Evolutionary conservation across 2,113 vertebrate species (phyloP), one percentile per base, ranked within the genome.

Genomic region (Phylloscopus trochilus): DNA sequence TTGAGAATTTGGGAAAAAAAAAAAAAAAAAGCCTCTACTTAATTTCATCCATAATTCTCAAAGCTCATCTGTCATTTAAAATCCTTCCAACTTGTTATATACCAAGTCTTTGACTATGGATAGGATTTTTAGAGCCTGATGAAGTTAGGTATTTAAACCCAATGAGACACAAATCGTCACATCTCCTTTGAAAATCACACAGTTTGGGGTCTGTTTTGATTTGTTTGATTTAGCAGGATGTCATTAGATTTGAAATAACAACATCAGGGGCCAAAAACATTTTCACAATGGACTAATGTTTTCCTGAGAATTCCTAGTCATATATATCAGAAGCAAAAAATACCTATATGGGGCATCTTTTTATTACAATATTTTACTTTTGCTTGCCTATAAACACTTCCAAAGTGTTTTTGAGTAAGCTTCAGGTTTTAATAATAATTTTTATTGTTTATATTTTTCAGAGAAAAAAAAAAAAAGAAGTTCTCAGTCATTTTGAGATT

Each of bases 1-100:
- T 74, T 93, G 81, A 82, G 52, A 93, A 79, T 70, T 92, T 67
- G 81, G 56, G 72, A 10, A 53, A 64, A 59, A 93, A 58, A 53
- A 64, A 59, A 93, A 58, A 59, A 93, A 81, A 87, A 67, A 49
- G 23, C 52, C 22, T 53, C 66, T 73, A 67, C 91, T 95, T 91
- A 94, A 86, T 77, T 91, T 73, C n/a, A 67, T 66, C 84, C 66
- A 64, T 86, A 67, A 87, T 66, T 89, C 62, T 92, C 78, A 72
- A 95, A 82, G 89, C 82, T 95, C 87, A 49, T 95, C 76, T 92
- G 87, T 75, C 56, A 58, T 90, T 93, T 95, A 88, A 87, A 82
- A 89, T 80, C 68, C 24, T 94, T 92, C 73, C 56, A 75, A 87
- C 52, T 68, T 90, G 80, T 81, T 94, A 74, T 26, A 53, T 30